Evolutionary conservation across 2,797 vertebrate genomes (phyloP).

Genomic region (Lepilemur septentrionalis): DNA sequence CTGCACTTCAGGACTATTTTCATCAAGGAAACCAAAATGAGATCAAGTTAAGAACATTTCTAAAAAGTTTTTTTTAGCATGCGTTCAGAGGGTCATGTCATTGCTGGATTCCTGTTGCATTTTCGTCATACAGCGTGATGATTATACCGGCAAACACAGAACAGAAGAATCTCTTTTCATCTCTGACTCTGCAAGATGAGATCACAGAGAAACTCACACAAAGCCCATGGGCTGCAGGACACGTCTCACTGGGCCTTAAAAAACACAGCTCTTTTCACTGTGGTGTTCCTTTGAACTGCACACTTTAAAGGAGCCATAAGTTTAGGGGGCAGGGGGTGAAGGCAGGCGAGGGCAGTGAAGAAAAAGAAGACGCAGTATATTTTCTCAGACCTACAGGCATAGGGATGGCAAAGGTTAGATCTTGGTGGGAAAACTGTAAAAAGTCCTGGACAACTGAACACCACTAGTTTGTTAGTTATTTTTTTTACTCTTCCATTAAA

Average conservation of each 20-base stretch:
- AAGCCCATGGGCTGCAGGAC: conserved; percentile 69
- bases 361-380: background rate
- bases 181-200: conserved; percentile 76
- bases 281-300: conserved; percentile 59
- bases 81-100: conserved; percentile 33
- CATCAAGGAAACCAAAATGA: conserved; percentile 21
- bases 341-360: background rate
- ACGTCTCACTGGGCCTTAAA: conserved; percentile 60
- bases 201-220: conserved; percentile 78
- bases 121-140: conserved; percentile 63
- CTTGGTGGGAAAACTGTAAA: background rate
- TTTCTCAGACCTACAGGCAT: background rate
- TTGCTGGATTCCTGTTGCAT: conserved; percentile 46
- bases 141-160: conserved; percentile 75
- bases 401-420: background rate
- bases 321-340: background rate
- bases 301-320: conserved; percentile 41
- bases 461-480: background rate
- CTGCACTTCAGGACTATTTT: background rate
- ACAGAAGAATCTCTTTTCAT: conserved; percentile 75
- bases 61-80: conserved; percentile 17
- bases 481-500: background rate
- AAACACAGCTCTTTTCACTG: conserved; percentile 70
- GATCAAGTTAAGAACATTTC: background rate
- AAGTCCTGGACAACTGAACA: background rate